Evolutionary conservation across 2,888 invertebrate genomes (phyloP).

Genomic region (Agonum fuliginosum): DNA sequence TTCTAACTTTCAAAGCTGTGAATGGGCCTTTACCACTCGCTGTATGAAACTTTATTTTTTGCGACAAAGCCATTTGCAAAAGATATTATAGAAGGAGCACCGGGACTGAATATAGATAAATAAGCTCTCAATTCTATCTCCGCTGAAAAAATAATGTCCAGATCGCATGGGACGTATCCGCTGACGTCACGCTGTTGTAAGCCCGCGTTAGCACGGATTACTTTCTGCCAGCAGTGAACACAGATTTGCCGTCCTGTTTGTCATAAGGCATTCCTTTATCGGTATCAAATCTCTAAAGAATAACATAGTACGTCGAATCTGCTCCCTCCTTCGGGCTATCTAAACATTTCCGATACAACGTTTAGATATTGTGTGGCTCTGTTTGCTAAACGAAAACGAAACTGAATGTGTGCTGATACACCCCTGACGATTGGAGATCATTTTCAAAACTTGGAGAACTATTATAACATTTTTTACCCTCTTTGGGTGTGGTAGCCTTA

Average conservation of each 20-base stretch:
- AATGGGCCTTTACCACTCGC: no score
- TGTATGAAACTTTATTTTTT: no score
- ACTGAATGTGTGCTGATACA: not conserved
- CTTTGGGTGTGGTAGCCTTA: no score
- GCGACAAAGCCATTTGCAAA: no score
- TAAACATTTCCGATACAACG: not conserved
- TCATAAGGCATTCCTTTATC: not conserved
- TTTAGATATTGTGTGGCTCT: not conserved
- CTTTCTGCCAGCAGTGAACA: not conserved
- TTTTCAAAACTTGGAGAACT: not conserved
- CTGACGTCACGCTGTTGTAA: not conserved
- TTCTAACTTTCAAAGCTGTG: no score
- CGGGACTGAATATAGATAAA: conserved; percentile 13
- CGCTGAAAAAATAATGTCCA: conserved; percentile 24
- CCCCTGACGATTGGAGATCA: not conserved
- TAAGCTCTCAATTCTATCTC: no score
- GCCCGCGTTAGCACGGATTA: conserved; percentile 6
- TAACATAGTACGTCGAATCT: not conserved
- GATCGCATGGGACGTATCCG: not conserved
- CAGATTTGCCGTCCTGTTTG: not conserved
- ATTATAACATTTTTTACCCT: no score
- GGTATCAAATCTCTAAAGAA: conserved; percentile 2
- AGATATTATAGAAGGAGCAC: no score
- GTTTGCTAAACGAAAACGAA: not conserved
- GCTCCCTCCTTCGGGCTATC: no score